Evolutionary conservation across 2,113 vertebrate species (phyloP).

Genomic region (Rhea pennata): DNA sequence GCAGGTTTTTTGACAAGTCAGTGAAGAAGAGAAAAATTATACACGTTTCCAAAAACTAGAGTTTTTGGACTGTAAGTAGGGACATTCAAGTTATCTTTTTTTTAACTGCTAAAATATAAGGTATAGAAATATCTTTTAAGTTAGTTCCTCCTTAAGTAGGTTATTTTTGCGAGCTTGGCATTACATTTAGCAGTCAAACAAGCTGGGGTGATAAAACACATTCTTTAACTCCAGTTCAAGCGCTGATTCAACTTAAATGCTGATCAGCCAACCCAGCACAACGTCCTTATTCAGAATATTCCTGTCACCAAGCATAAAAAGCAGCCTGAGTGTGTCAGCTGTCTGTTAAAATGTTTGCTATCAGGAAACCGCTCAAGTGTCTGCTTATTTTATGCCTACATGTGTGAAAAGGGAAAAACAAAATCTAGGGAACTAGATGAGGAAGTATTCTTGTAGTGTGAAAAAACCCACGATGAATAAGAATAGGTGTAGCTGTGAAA

Average conservation of each 20-base stretch:
- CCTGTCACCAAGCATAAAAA: neutral
- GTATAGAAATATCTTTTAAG: neutral
- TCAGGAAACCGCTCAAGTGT: neutral
- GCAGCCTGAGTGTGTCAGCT: neutral
- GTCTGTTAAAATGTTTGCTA: neutral
- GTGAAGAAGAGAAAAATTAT: neutral
- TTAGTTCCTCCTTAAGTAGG: neutral
- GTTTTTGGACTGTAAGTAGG: neutral
- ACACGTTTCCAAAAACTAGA: neutral
- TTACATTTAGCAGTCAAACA: neutral
- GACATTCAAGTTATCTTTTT: neutral
- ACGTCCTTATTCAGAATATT: neutral
- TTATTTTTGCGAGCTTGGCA: neutral
- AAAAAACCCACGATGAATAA: neutral
- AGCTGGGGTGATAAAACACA: neutral
- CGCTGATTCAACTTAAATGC: neutral
- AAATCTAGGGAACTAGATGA: neutral
- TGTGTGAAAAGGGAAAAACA: neutral
- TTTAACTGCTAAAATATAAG: neutral
- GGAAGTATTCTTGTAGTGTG: neutral
- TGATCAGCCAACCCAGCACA: neutral
- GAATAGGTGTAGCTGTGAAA: neutral
- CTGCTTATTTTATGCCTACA: neutral
- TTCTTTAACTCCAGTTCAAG: neutral
- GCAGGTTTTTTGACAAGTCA: neutral